A percentile compares a stretch with the other conserved stretches of the same genome.
phyloP scores from a whole-genome alignment of 1,140 invertebrate species.

The Pseudomyrmex gracilis region DNA sequence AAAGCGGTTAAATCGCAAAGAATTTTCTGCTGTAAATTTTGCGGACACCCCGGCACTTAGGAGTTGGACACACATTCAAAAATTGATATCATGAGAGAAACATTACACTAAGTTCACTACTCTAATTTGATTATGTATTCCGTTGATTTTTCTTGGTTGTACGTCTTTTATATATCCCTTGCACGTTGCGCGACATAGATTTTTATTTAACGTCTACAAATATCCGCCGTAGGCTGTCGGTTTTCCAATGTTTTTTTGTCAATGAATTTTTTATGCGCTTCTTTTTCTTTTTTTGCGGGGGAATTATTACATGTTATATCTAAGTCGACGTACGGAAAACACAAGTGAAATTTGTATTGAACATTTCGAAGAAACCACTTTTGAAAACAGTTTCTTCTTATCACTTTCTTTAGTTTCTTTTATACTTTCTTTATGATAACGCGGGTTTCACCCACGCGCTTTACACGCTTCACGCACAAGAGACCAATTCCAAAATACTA shows the following conservation, averaged over 20 bases:
- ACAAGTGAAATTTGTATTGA: not conserved
- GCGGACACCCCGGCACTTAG: constrained; percentile 78
- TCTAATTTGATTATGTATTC: constrained; percentile 82
- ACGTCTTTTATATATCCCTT: constrained; percentile 45
- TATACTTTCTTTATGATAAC: constrained; percentile 25
- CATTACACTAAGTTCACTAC: constrained; percentile 38
- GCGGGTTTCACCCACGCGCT: not conserved
- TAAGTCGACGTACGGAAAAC: too few relatives aligned
- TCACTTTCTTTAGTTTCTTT: not conserved
- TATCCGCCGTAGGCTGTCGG: not conserved
- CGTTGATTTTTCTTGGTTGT: constrained; percentile 83
- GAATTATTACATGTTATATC: not conserved
- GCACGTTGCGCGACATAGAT: constrained; percentile 34
- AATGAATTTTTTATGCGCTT: constrained; percentile 3
- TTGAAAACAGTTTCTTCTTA: not conserved
- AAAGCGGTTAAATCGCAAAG: constrained; percentile 66
- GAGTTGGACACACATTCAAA: constrained; percentile 66
- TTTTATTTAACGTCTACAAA: not conserved
- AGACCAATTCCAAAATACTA: constrained; percentile 72
- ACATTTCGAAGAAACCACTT: constrained; percentile 8
- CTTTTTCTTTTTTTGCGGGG: not conserved
- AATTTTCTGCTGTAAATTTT: constrained; percentile 74
- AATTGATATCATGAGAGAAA: constrained; percentile 21
- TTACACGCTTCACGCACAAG: constrained; percentile 57
- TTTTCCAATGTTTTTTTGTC: not conserved